These are phyloP conservation scores for Spilosoma lubricipeda DNA, from an alignment of 2,888 invertebrate species.

Conservation along the genomic window DNA sequence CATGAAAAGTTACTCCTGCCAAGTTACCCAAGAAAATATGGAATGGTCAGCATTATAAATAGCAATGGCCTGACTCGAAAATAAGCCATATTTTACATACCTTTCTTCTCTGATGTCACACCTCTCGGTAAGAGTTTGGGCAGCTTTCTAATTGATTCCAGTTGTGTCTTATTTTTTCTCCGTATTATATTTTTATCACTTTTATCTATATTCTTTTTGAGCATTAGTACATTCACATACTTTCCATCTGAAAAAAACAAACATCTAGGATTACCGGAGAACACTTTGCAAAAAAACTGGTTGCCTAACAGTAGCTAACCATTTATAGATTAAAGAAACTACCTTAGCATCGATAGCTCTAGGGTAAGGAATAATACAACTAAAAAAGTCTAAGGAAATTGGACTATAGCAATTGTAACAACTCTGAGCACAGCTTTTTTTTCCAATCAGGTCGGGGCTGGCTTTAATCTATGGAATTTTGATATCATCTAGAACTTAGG, in stretches of 20 bases:
- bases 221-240: slow-evolving; percentile 65
- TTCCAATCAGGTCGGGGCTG: no score
- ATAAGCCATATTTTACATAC: slow-evolving; percentile 49
- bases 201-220: slow-evolving; percentile 65
- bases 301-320: no score
- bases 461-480: no score
- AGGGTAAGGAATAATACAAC: no score
- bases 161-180: slow-evolving; percentile 46
- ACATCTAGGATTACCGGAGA: not conserved
- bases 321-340: no score
- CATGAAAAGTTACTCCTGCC: not conserved
- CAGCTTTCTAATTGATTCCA: slow-evolving; percentile 56
- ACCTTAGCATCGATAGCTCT: no score
- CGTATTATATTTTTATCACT: slow-evolving; percentile 31
- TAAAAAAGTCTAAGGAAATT: no score
- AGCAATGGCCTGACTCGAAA: not conserved
- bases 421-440: no score
- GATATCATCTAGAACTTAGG: no score
- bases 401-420: no score
- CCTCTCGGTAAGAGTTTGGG: slow-evolving; percentile 69
- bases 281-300: no score
- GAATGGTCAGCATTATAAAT: not conserved
- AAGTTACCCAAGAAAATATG: not conserved
- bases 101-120: slow-evolving; percentile 63
- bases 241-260: slow-evolving; percentile 62